Evolutionary conservation across 2,113 vertebrate species (phyloP).

Genomic region (Mastomys coucha): DNA sequence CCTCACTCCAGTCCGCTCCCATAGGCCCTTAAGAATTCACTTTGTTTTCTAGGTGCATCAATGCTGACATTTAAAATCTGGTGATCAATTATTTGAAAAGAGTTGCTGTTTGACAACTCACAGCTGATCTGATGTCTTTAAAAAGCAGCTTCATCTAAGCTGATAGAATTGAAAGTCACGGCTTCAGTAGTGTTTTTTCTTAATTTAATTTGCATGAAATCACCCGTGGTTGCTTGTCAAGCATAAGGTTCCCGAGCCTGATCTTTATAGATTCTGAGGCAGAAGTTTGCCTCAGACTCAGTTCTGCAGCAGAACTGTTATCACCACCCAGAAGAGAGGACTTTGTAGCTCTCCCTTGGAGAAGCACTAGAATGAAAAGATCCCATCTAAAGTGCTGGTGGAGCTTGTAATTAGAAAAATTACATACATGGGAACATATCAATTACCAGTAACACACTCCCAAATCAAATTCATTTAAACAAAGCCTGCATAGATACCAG

Average conservation of each 20-base stretch:
- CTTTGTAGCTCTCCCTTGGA: not conserved
- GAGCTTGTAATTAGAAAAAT: slow-evolving; percentile 38
- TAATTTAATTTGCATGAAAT: slow-evolving; percentile 52
- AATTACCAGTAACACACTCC: not conserved
- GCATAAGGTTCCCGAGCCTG: not conserved
- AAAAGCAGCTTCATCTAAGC: slow-evolving; percentile 21
- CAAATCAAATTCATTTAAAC: slow-evolving; percentile 48
- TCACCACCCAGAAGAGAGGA: slow-evolving; percentile 2
- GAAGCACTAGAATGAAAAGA: not conserved
- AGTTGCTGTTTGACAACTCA: slow-evolving; percentile 44
- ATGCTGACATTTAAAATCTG: slow-evolving; percentile 61
- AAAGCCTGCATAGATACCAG: not conserved
- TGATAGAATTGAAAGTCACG: slow-evolving; percentile 38
- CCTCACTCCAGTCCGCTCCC: not conserved
- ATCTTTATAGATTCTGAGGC: not conserved
- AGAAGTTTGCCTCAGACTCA: not conserved
- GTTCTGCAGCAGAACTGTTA: not conserved
- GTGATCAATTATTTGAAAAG: slow-evolving; percentile 56
- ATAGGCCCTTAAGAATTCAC: not conserved
- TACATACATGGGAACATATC: not conserved
- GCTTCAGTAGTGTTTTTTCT: not conserved
- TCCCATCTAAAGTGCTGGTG: not conserved
- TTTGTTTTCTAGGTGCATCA: slow-evolving; percentile 19
- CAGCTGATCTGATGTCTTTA: slow-evolving; percentile 19
- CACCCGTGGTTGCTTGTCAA: slow-evolving; percentile 5